Base-by-base conservation (phyloP, 2,888 invertebrate genomes). In the Pristionchus japonicus region DNA sequence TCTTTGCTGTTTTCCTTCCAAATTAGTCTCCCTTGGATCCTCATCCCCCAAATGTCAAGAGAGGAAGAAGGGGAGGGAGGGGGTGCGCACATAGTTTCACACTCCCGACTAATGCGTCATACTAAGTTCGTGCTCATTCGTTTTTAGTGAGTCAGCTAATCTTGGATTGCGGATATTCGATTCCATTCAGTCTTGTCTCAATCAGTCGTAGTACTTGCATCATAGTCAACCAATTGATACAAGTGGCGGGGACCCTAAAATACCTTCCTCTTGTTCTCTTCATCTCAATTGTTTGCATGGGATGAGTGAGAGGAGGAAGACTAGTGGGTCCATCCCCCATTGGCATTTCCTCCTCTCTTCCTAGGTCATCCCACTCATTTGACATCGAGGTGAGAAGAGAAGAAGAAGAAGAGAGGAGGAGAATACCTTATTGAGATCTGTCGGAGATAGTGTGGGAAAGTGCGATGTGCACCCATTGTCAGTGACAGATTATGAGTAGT, bases 401-500 rank as follows among this genome's bases (percentile, higher is more conserved):
- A 11, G 70, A 70, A 70, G 17, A 34, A 37, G 70, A 70, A 20
- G 40, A 20, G 40, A 23, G 27, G 31, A 31, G 9, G 52, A n/a
- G 57, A 57, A 23, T 34, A 67, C 67, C 31, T 31, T 31, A 67
- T 34, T 31, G 67, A 67, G 34, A 34, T 34, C 31, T 13, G 31
- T 15, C 31, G 31, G 67, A 67, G 67, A 67, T 11, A 67, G 74
- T 74, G 74, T 74, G 74, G 37, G 74, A 74, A 74, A 74, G 37
- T 67, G 64, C 64, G 64, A 67, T 27, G 34, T 67, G 64, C 64
- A 67, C 64, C 64, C 64, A 67, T 27, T 67, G 64, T 67, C 64
- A 67, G 64, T 31, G 64, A 67, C 64, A 67, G 64, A 67, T 67
- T 67, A 67, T 67, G 64, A 67, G 64, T 31, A 67, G 64, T 67